A percentile compares a stretch with the other conserved stretches of the same genome.
Evolutionary conservation across 2,113 vertebrate genomes (phyloP).

Genomic region (Gnathonemus echidnorhynchus): DNA sequence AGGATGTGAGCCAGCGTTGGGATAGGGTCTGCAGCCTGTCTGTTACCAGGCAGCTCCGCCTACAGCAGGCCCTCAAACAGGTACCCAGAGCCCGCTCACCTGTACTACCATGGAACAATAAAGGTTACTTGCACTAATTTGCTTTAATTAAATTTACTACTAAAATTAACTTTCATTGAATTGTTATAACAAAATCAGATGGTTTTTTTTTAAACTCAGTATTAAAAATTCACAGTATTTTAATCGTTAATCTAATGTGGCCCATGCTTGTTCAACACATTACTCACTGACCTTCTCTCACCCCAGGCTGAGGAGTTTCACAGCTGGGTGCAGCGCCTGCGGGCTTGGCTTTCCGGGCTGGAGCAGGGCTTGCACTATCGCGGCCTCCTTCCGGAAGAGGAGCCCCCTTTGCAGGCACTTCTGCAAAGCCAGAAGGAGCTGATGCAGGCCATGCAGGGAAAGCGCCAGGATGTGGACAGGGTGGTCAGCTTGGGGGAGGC

Average conservation of each 20-base stretch:
- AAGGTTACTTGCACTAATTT: not conserved
- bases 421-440: constrained; percentile 85
- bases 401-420: constrained; percentile 78
- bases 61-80: constrained; percentile 90
- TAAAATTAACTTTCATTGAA: constrained; percentile 7
- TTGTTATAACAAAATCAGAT: constrained; percentile 51
- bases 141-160: constrained; percentile 47
- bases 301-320: constrained; percentile 89
- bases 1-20: constrained; percentile 94
- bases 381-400: constrained; percentile 86
- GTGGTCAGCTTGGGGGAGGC: constrained; percentile 84
- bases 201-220: not conserved
- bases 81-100: constrained; percentile 43
- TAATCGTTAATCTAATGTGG: not conserved
- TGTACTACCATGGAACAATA: constrained; percentile 34
- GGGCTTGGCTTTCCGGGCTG: constrained; percentile 95
- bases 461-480: constrained; percentile 73
- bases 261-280: not conserved
- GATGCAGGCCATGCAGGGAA: constrained; percentile 94
- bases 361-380: constrained; percentile 93
- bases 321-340: constrained; percentile 75
- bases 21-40: constrained; percentile 91
- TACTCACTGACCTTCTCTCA: not conserved
- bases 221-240: not conserved
- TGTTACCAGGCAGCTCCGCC: constrained; percentile 85